Percentiles rank a stretch among this genome's conserved stretches.
These are phyloP conservation scores for Phrynocephalus forsythii DNA, from an alignment of 2,797 vertebrate species.

Conservation along the genomic window DNA sequence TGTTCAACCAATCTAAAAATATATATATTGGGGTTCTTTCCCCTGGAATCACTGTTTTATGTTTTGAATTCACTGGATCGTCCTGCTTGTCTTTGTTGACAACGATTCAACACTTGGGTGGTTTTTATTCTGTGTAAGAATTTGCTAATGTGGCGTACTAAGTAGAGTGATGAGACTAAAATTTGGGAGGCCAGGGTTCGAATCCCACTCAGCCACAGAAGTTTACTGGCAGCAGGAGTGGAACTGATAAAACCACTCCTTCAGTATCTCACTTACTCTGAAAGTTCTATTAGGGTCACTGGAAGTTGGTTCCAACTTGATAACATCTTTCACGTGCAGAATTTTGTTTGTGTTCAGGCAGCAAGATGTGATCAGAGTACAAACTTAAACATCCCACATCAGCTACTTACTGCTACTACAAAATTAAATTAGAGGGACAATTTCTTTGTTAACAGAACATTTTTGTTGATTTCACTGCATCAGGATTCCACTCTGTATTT, in stretches of 20 bases:
- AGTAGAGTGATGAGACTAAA: no score
- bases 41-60: background rate
- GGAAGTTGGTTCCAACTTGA: no score
- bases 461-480: background rate
- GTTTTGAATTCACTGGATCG: background rate
- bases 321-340: background rate
- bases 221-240: no score
- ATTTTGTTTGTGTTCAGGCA: background rate
- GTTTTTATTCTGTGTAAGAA: background rate
- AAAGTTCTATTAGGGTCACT: no score
- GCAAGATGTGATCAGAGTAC: background rate
- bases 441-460: background rate
- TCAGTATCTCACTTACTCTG: no score
- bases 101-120: background rate
- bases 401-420: background rate
- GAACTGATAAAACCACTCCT: no score
- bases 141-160: background rate
- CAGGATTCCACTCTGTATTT: background rate
- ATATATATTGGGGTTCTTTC: background rate
- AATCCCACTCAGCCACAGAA: no score
- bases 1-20: background rate
- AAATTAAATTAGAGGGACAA: background rate
- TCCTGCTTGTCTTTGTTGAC: background rate
- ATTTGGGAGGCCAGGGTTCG: no score
- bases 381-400: background rate